Base-by-base conservation (phyloP, 2,113 vertebrate species). In the Pteropus alecto region DNA sequence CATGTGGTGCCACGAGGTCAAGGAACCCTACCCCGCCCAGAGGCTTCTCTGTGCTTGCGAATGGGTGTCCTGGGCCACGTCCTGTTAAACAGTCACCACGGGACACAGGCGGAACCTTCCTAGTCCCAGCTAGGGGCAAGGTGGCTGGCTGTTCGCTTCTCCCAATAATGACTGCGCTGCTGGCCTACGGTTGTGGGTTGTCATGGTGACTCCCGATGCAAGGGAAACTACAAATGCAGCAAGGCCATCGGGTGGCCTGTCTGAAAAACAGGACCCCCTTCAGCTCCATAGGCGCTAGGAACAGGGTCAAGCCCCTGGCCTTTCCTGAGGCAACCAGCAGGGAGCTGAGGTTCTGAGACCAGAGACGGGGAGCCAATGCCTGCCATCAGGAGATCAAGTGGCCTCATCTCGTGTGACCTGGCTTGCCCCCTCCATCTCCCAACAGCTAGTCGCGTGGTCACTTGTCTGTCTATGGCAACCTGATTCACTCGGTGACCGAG, bases 171-270 rank as follows among this genome's bases (percentile, higher is more conserved):
- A 81, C 30, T 24, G 79, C 8, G 7, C 58, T 35, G 56, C 78
- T 51, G 70, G 68, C 24, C 82, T 33, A 5, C 24, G 71, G 61
- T n/a, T 33, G 15, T 60, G 63, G 43, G 95, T 87, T 96, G 90
- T 94, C 89, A 95, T 86, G 95, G 94, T 79, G 97, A 97, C 0
- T 0, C 56, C 90, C 87, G 81, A 87, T 30, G 61, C 38, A 19
- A 68, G 15, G 87, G 56, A 68, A 61, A 86, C 38, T 30, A 85
- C 2, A 78, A 87, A 30, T 18, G 68, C 46, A 78, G 54, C 56
- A 16, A 54, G 3, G 22, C 70, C 71, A 70, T n/a, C 16, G 4
- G 61, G 77, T 54, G 78, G 86, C 35, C 60, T 28, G 60, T 76
- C 71, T 68, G 73, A 58, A 76, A 70, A 87, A 71, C 22, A 85